Evolutionary conservation across 1,140 invertebrate genomes (phyloP), one percentile per base, ranked within the genome.

Genomic region (Eumeta japonica): DNA sequence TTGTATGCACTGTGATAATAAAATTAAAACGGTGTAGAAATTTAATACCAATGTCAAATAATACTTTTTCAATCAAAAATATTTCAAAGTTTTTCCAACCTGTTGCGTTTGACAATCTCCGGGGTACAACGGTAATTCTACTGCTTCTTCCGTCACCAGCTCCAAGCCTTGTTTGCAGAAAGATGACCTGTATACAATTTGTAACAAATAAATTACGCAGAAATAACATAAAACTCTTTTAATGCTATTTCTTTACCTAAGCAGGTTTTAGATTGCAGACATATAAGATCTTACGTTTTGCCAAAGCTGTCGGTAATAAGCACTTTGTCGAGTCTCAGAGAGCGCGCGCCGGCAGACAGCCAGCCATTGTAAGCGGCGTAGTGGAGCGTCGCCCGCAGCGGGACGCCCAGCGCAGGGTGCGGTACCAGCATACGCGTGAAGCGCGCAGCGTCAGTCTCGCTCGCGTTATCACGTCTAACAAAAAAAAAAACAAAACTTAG

Each of bases 341-440:
- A 76, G 30, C 83, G 80, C 20, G 90, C 71, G 0, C 90, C 91
- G 10, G 87, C 89, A n/a, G 86, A 90, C 31, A 94, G 81, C 92
- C 92, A 95, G 2, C 92, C 92, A 39, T 85, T 88, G 71, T 94
- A 95, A 0, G 90, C 89, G 1, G 86, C 89, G 73, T 95, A 95
- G 33, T 87, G 83, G 3, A 95, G 72, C 57, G 88, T 81, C 0
- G 87, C 79, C 27, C 81, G 80, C 10, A 79, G 77, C 13, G 87
- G 83, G 45, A 87, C 84, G 4, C 83, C 80, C 17, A 94, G 72
- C 3, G 85, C 86, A 2, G 91, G 91, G 77, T 94, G 91, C 1
- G 91, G 89, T 0, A 94, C 92, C 17, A 94, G 76, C 32, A 95
- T 87, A 59, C 85, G 83, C 18, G 88, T 84, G 10, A 91, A 77